Base-by-base conservation (phyloP, 2,888 invertebrate genomes). In the Andrena camellia region DNA sequence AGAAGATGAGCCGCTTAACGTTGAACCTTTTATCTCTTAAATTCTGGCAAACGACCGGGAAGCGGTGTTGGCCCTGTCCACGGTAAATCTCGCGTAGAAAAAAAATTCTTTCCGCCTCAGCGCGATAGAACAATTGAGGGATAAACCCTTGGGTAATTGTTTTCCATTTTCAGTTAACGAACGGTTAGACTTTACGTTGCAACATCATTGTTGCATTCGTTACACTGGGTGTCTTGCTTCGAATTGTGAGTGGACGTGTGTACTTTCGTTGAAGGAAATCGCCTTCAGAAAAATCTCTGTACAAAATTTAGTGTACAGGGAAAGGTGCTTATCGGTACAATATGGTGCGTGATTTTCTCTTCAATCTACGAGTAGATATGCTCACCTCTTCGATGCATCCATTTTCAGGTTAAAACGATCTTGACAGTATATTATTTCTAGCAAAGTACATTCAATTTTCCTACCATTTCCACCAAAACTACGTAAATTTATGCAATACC, bases 41-140 rank as follows among this genome's bases (percentile, higher is more conserved):
- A 70, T 80, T 80, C 66, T 26, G 52, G 64, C 69, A 78, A 79
- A 64, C 79, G 69, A 78, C 48, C 50, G 29, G 64, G 42, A 80
- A 71, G 78, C 50, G 17, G 69, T n/a, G n/a, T 57, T 42, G 50
- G 54, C n/a, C n/a, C 29, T 42, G 8, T 52, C 48, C 63, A 59
- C 31, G 50, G 52, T 59, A 64, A 42, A 79, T 64, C 50, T 70
- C 23, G 29, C 17, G 23, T n/a, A 17, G 59, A 31, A 17, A 52
- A 17, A 64, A 31, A 10, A 42, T 70, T 66, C 42, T 26, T 23
- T 59, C 52, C 10, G 8, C 54, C 20, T 31, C 23, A 8, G 3
- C 7, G n/a, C 20, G 29, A 52, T 64, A 23, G 2, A 73, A 6
- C 17, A 52, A 73, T 73, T 42, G n/a, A 10, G 23, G 54, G 42